Evolutionary conservation across 1,140 invertebrate species (phyloP).

Genomic region (Dreissena rostriformis): DNA sequence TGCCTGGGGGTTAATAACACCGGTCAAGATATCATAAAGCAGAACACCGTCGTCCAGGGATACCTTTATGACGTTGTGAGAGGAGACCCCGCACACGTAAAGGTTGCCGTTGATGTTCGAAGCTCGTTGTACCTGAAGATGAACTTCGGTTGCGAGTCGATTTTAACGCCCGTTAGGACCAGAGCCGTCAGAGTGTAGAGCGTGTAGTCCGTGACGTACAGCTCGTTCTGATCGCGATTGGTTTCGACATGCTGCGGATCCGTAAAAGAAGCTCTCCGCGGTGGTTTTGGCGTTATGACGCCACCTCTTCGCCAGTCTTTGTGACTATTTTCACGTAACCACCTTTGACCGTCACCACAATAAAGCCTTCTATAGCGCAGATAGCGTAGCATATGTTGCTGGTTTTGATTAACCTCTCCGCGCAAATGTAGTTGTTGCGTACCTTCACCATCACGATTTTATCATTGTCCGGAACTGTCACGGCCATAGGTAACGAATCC

Average conservation of each 20-base stretch:
- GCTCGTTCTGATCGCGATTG: conserved; percentile 37
- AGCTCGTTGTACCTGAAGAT: conserved; percentile 48
- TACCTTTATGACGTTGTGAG: conserved; percentile 44
- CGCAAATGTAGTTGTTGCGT: conserved; percentile 30
- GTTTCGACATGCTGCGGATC: conserved; percentile 49
- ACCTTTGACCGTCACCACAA: conserved; percentile 49
- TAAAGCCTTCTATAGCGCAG: conserved; percentile 35
- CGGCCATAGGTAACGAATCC: conserved; percentile 38
- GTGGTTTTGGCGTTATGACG: conserved; percentile 42
- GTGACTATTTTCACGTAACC: conserved; percentile 51
- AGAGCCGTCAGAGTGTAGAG: conserved; percentile 39
- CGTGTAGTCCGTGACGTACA: conserved; percentile 52
- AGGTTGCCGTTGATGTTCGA: conserved; percentile 24
- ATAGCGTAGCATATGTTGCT: conserved; percentile 53
- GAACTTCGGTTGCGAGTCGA: conserved; percentile 50
- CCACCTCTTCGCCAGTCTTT: conserved; percentile 50
- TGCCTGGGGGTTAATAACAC: conserved; percentile 45
- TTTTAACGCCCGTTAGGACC: conserved; percentile 21
- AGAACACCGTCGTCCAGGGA: conserved; percentile 36
- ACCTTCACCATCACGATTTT: conserved; percentile 51
- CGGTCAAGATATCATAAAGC: conserved; percentile 19
- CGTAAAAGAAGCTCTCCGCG: conserved; percentile 41
- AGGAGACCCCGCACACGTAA: conserved; percentile 45
- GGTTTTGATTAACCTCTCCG: conserved; percentile 48
- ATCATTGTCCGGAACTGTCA: conserved; percentile 49